Evolutionary conservation across 2,113 vertebrate species (phyloP).

Genomic region (Deroptyus accipitrinus): DNA sequence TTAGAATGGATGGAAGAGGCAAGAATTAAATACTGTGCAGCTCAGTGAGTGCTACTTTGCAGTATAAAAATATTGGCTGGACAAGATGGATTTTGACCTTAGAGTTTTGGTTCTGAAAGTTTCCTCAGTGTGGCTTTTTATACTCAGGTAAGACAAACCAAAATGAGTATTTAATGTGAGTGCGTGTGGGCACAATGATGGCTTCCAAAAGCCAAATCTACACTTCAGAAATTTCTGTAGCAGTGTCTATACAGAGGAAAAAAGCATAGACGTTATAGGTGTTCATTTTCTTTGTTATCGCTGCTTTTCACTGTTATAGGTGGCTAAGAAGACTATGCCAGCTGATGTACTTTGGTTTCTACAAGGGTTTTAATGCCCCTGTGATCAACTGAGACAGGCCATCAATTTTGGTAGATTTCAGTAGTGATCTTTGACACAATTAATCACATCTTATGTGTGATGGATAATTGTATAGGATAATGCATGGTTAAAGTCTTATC

Average conservation of each 20-base stretch:
- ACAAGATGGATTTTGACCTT: neutral
- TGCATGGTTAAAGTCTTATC: neutral
- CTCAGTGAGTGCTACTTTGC: neutral
- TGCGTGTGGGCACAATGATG: neutral
- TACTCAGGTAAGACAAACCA: neutral
- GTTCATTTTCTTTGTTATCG: neutral
- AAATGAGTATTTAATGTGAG: neutral
- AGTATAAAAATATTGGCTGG: neutral
- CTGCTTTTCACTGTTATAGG: accelerated
- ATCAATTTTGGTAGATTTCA: neutral
- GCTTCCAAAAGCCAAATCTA: neutral
- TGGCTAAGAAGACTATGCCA: neutral
- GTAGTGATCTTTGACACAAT: neutral
- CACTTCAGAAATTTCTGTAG: neutral
- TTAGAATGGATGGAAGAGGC: neutral
- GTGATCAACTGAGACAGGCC: neutral
- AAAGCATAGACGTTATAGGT: neutral
- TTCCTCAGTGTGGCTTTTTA: neutral
- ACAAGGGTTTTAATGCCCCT: neutral
- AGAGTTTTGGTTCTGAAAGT: neutral
- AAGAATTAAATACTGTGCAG: neutral
- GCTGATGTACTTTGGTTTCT: neutral
- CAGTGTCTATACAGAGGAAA: neutral
- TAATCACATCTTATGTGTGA: neutral
- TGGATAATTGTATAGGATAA: neutral